Conservation (phyloP, 2,888 invertebrate genomes). For the Philereme vetulata region DNA sequence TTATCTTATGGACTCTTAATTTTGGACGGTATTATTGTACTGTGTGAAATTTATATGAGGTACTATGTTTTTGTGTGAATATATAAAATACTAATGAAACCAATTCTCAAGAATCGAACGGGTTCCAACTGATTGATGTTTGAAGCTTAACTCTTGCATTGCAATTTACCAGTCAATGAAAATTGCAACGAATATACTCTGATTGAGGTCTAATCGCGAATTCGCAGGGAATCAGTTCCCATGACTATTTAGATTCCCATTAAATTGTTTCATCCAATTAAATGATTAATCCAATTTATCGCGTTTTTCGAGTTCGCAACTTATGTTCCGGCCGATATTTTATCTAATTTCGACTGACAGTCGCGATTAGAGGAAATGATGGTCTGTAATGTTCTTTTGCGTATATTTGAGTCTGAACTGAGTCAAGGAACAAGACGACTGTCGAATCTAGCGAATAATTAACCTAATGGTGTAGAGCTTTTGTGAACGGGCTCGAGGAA, state of each 20-base stretch:
- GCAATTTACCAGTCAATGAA: constrained; percentile 81
- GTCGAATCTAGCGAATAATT: no score
- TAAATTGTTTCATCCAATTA: constrained; percentile 76
- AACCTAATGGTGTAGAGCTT: no score
- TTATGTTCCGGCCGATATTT: constrained; percentile 63
- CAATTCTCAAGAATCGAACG: constrained; percentile 52
- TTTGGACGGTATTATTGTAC: no score
- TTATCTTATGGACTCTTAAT: no score
- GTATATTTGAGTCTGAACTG: not conserved
- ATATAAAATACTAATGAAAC: constrained; percentile 32
- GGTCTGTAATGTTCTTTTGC: constrained; percentile 2
- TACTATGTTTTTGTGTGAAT: not conserved
- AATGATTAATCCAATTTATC: constrained; percentile 46
- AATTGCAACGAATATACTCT: constrained; percentile 74
- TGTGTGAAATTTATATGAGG: no score
- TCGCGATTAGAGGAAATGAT: constrained; percentile 13
- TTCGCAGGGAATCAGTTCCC: constrained; percentile 68
- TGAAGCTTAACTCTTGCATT: constrained; percentile 55
- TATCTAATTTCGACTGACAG: constrained; percentile 68
- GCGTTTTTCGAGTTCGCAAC: constrained; percentile 32
- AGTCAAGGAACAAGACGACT: no score
- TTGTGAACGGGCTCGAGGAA: no score
- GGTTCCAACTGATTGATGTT: constrained; percentile 63
- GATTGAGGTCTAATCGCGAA: constrained; percentile 75
- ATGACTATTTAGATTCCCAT: constrained; percentile 74